Base-by-base conservation (phyloP, 2,888 invertebrate genomes). In the Thera obeliscata region DNA sequence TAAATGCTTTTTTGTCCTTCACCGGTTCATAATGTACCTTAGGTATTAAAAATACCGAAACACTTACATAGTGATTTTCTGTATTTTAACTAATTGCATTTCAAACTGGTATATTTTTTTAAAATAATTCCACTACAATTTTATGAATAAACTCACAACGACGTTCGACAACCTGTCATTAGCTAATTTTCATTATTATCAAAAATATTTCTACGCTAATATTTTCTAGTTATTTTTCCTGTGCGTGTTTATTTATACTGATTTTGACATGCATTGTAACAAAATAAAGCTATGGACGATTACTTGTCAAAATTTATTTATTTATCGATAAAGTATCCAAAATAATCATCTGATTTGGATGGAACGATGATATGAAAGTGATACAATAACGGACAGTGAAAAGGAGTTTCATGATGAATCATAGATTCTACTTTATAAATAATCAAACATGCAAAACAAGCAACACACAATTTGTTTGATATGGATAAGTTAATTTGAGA, bases 291-390 rank as follows among this genome's bases (percentile, higher is more conserved):
- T 79, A 81, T 82, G 86, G 87, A 87, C 87, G 85, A 81, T 74
- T 72, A 69, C 59, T 68, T 63, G 62, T 49, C 38, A 57, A 65
- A 66, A 71, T 74, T 67, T 69, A 57, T 67, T 68, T 46, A 5
- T 49, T 60, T 36, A 63, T 63, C n/a, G 46, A 35, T 49, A 58
- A 41, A 3, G 54, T 69, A 69, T 76, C 70, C 69, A 64, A 72
- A 72, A 72, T 77, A 71, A 70, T 72, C 55, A 74, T 76, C 72
- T 74, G 62, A 75, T 63, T 74, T 89, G 91, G 91, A 91, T 90
- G 91, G 91, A 90, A 84, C 79, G 76, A 87, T 90, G 91, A 91
- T 91, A 91, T 90, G 90, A 87, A 66, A 76, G 77, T 79, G 66
- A 70, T 75, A 73, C 76, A 55, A 81, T 79, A 79, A 81, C 74